phyloP scores from a whole-genome alignment of 2,113 vertebrate species.

The Platanista minor region DNA sequence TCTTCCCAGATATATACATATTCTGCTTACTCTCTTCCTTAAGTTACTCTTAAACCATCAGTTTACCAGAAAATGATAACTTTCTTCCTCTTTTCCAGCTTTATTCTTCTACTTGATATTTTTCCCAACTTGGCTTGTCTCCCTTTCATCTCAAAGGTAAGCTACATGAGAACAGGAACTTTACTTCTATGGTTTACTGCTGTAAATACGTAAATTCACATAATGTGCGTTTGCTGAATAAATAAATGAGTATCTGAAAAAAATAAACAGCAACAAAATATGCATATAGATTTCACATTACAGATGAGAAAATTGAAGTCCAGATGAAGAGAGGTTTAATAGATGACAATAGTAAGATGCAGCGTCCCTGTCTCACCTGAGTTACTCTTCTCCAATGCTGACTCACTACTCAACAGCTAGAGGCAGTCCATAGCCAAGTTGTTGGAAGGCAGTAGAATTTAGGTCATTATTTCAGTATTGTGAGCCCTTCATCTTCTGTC shows the following conservation, averaged over 20 bases:
- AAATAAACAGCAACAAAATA: neutral
- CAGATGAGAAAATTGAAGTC: neutral
- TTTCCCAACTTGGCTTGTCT: neutral
- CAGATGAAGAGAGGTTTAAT: neutral
- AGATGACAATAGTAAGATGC: neutral
- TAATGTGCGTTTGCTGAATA: neutral
- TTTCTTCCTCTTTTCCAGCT: neutral
- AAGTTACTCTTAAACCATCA: neutral
- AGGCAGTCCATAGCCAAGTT: neutral
- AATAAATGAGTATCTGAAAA: neutral
- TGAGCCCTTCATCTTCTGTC: neutral
- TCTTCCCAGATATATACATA: neutral
- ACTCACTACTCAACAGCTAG: neutral
- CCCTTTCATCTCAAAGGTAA: neutral
- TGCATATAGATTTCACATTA: neutral
- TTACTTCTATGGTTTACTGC: neutral
- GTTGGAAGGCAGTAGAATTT: neutral
- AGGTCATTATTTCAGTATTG: neutral
- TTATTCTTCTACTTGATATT: neutral
- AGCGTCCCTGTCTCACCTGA: neutral
- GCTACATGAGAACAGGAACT: accelerated
- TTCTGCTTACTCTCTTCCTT: neutral
- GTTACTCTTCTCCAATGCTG: neutral
- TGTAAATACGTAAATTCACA: neutral
- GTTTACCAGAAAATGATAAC: neutral